Evolutionary conservation across 2,888 invertebrate species (phyloP).

Genomic region (Cephus runcator): DNA sequence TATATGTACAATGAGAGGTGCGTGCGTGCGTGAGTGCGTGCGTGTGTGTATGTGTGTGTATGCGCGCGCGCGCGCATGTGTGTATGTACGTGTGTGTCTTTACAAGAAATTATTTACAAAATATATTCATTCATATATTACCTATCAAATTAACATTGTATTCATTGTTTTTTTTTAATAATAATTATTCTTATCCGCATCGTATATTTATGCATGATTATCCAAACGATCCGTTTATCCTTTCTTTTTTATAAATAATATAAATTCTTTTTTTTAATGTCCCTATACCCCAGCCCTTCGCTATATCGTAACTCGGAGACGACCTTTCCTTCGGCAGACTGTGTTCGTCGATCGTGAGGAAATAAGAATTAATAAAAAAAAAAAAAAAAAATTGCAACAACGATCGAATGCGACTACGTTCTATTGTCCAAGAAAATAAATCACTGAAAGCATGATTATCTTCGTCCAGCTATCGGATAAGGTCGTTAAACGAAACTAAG

Average conservation of each 20-base stretch:
- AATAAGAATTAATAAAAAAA: no score
- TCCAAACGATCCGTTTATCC: conserved; percentile 40
- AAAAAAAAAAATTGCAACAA: no score
- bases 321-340: conserved; percentile 27
- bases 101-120: conserved; percentile 65
- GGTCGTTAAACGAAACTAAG: no score
- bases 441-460: no score
- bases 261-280: conserved; percentile 52
- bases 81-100: conserved; percentile 43
- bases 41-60: neutral
- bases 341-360: no score
- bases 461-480: no score
- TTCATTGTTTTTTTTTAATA: conserved; percentile 40
- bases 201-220: conserved; percentile 52
- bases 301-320: conserved; percentile 39
- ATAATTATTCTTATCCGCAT: conserved; percentile 40
- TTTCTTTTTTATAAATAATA: conserved; percentile 53
- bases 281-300: conserved; percentile 45
- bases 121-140: conserved; percentile 64
- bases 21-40: conserved; percentile 16
- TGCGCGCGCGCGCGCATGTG: neutral
- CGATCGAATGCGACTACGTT: no score
- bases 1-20: conserved; percentile 55
- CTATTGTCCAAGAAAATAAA: no score
- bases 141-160: conserved; percentile 61